Percentiles rank a stretch among this genome's conserved stretches.
Evolutionary conservation across 2,113 vertebrate genomes (phyloP).

Genomic region (Galemys pyrenaicus): DNA sequence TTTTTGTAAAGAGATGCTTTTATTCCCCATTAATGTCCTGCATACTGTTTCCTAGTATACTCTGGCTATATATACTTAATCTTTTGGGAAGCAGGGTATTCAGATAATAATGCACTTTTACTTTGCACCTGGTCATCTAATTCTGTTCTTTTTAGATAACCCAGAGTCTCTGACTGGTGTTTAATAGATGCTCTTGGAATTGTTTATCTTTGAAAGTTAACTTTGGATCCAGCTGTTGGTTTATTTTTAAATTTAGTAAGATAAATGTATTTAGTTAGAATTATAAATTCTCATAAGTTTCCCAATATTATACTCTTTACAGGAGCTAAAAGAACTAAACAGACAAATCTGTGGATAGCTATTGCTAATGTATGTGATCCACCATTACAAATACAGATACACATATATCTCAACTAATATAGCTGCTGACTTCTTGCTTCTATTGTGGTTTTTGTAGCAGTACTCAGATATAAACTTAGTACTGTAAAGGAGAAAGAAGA

Average conservation of each 20-base stretch:
- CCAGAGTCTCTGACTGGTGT: neutral
- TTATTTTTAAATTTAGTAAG: constrained; percentile 52
- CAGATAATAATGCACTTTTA: neutral
- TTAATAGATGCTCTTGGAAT: constrained; percentile 13
- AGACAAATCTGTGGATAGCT: neutral
- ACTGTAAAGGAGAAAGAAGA: neutral
- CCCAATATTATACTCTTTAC: constrained; percentile 5
- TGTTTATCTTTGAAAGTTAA: constrained; percentile 59
- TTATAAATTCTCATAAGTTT: constrained; percentile 20
- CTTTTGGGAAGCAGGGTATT: neutral
- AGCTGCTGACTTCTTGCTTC: constrained; percentile 2
- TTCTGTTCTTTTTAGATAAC: constrained; percentile 44
- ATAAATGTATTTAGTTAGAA: neutral
- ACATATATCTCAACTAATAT: neutral
- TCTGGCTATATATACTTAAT: neutral
- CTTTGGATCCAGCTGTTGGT: neutral
- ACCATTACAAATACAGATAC: neutral
- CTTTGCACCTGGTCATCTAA: neutral
- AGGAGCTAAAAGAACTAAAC: neutral
- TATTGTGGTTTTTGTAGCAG: neutral
- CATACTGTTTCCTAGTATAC: neutral
- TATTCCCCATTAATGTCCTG: neutral
- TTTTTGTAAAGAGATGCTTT: constrained; percentile 26
- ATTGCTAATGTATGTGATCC: neutral
- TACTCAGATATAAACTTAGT: neutral